Evolutionary conservation across 2,113 vertebrate genomes (phyloP).

Genomic region (Amia ocellicauda): DNA sequence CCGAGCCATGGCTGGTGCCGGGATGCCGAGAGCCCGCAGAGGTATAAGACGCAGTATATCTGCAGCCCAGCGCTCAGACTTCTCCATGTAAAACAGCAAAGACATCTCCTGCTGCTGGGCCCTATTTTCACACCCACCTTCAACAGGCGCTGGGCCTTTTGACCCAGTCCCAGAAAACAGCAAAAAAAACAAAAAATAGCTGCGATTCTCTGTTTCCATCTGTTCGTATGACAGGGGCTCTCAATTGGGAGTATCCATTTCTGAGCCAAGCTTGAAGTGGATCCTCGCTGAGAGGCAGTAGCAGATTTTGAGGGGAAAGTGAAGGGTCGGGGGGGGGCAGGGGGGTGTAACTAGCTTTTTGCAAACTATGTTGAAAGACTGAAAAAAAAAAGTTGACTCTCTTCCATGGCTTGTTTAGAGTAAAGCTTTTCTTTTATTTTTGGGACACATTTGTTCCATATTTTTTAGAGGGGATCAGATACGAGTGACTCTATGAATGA

Average conservation of each 20-base stretch:
- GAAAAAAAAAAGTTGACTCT: constrained; percentile 7
- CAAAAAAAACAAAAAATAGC: constrained; percentile 37
- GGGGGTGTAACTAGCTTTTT: no score
- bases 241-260: constrained; percentile 43
- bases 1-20: constrained; percentile 52
- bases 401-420: constrained; percentile 9
- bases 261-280: constrained; percentile 33
- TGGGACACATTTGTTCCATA: no score
- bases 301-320: no score
- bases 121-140: constrained; percentile 33
- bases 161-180: constrained; percentile 33
- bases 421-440: constrained; percentile 11
- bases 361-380: no score
- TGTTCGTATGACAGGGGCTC: constrained; percentile 49
- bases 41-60: constrained; percentile 48
- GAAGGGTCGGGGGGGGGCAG: not conserved
- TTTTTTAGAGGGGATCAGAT: no score
- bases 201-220: constrained; percentile 55
- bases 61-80: constrained; percentile 50
- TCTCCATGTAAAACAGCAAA: constrained; percentile 44
- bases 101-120: constrained; percentile 39
- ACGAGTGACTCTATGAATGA: no score
- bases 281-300: not conserved
- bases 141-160: constrained; percentile 39
- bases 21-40: constrained; percentile 54